Percentiles rank a stretch among this genome's conserved stretches.
Evolutionary conservation across 2,113 vertebrate genomes (phyloP).

Genomic region (Nanger granti): DNA sequence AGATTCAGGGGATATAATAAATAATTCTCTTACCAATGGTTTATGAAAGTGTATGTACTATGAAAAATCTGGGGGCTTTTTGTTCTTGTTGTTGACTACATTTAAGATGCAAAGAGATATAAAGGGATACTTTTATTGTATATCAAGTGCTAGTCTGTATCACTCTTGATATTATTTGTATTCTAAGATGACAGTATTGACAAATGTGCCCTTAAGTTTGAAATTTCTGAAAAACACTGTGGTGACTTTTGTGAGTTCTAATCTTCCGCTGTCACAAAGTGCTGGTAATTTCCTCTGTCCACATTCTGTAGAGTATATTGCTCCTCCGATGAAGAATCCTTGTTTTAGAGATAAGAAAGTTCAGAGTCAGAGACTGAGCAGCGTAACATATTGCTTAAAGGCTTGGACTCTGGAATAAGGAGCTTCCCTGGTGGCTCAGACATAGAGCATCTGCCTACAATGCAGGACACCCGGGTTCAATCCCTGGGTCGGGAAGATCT

Average conservation of each 20-base stretch:
- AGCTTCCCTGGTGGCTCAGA: neutral
- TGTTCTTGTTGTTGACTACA: neutral
- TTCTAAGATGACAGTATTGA: neutral
- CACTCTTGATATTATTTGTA: neutral
- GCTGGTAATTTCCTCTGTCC: neutral
- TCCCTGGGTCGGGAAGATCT: neutral
- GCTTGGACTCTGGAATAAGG: neutral
- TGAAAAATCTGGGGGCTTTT: neutral
- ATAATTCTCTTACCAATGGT: neutral
- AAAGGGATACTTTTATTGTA: neutral
- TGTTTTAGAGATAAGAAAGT: neutral
- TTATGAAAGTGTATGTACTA: neutral
- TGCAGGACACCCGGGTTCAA: accelerated
- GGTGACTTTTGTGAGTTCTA: neutral
- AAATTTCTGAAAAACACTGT: neutral
- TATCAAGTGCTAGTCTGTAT: neutral
- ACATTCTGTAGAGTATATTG: neutral
- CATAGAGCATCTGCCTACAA: neutral
- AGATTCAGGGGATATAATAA: neutral
- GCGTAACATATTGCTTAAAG: neutral
- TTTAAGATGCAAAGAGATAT: neutral
- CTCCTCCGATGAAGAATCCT: neutral
- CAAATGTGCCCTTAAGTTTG: neutral
- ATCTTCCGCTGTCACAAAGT: neutral
- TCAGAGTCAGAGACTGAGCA: neutral